Base-by-base conservation (phyloP, 2,888 invertebrate genomes). In the Scrobipalpa costella region DNA sequence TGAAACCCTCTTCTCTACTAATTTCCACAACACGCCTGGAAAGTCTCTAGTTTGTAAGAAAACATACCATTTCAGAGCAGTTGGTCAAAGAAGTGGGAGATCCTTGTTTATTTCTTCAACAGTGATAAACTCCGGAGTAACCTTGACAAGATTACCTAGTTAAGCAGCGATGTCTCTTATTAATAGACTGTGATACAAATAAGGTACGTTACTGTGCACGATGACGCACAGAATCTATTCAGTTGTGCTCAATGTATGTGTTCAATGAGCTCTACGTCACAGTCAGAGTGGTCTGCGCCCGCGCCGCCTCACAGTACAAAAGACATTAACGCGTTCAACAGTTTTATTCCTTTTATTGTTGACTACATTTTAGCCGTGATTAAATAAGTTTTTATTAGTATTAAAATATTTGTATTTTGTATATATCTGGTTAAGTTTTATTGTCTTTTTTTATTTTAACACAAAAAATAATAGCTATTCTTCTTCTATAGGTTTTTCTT, bases 301-400 rank as follows among this genome's bases (percentile, higher is more conserved):
- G 27, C 52, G 52, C 52, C 21, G 52, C 52, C 15, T 50, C 49
- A 36, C 50, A n/a, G 57, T 68, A 44, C 19, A 67, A 74, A 73
- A 75, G 75, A 75, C 73, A 72, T 75, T 74, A 74, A 75, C 75
- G 75, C 66, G 64, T 34, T 65, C 57, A 36, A 13, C 13, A 13
- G 33, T 33, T 17, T 50, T 60, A 0, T n/a, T n/a, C 7, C 6
- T 15, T 47, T 60, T 33, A 27, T 19, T 21, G 3, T 19, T 13
- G n/a, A 49, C 40, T 21, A 1, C 5, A 19, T 21, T 40, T 58
- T 13, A 33, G n/a, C 5, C 33, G 27, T 5, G 27, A 27, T 27
- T 27, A 27, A 27, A 27, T 27, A 5, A 27, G 27, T 27, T 27
- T 27, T 27, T 27, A 3, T 27, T 27, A 27, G 5, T 27, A 5